Base-by-base conservation (phyloP, 2,797 vertebrate genomes). In the Sardinella longiceps region DNA sequence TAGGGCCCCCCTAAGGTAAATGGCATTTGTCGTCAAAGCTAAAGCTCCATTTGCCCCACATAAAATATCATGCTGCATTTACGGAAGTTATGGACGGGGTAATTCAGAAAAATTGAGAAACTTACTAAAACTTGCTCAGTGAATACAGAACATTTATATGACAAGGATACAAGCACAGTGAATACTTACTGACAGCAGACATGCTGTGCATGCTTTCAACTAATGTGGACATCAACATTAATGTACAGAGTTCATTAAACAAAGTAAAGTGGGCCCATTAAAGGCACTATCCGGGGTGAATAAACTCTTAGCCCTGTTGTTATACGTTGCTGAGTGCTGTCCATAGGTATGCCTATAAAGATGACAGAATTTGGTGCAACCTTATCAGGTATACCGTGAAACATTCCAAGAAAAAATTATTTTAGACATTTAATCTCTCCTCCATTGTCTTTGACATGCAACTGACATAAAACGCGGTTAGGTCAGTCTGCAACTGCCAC, bases 41-140 rank as follows among this genome's bases (percentile, higher is more conserved):
- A 77, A 77, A 43, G 37, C 70, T 77, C 33, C 70, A 43, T 83
- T 83, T 83, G 82, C 9, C 82, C 63, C 63, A 33, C 48, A 37
- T 37, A 11, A 50, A 50, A 33, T 74, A 48, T 43, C 37, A 53
- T 37, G 66, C 66, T 39, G 39, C 5, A 60, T 30, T 82, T 80
- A 51, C 10, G 48, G 70, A 77, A 20, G 70, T 20, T 33, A 43
- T 39, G 33, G 37, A 77, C 33, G 9, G 33, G 70, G 70, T 77
- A 77, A 39, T 77, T 77, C 33, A 43, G 15, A 77, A 14, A 7
- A 39, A 33, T 74, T 0, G 30, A 74, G 66, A 77, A 77, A 77
- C 15, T 77, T 77, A 7, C 5, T 20, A 20, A 43, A 77, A 77
- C 70, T 43, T 43, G 70, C 37, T 20, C 37, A 43, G 20, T 20